phyloP scores from a whole-genome alignment of 2,797 vertebrate species.

The Sebastiscus albofasciatus region DNA sequence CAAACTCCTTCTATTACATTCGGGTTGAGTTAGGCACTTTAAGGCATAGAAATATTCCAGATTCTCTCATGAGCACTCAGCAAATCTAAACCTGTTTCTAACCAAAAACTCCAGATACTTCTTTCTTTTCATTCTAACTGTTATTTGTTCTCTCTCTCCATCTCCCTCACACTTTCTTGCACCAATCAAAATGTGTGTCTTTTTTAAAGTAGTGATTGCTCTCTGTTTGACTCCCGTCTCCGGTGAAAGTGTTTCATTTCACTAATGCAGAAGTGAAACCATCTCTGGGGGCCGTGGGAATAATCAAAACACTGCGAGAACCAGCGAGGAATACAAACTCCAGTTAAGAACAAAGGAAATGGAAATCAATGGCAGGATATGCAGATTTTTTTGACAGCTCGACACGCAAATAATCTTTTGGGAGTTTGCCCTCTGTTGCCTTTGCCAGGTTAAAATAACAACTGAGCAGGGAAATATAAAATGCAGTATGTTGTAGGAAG shows the following conservation, averaged over 20 bases:
- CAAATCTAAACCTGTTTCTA: constrained; percentile 3
- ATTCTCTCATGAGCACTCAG: constrained; percentile 12
- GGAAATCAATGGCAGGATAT: constrained; percentile 79
- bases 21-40: background rate
- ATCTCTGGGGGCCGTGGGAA: constrained; percentile 64
- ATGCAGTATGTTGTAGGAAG: constrained; percentile 55
- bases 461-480: constrained; percentile 51
- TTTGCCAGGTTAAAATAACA: constrained; percentile 70
- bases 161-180: constrained; percentile 14
- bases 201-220: constrained; percentile 42
- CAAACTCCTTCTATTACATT: background rate
- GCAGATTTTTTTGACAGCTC: constrained; percentile 74
- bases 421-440: constrained; percentile 66
- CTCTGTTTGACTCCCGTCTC: constrained; percentile 65
- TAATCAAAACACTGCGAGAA: constrained; percentile 72
- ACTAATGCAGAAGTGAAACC: constrained; percentile 75
- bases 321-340: constrained; percentile 72
- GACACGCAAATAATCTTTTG: constrained; percentile 70
- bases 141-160: constrained; percentile 12
- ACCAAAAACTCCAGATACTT: background rate
- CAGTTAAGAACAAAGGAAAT: constrained; percentile 76
- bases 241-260: constrained; percentile 68
- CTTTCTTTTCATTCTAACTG: constrained; percentile 11
- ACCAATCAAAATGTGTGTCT: constrained; percentile 53
- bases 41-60: background rate